phyloP scores from a whole-genome alignment of 2,888 invertebrate species.

The Polymixis flavicincta region DNA sequence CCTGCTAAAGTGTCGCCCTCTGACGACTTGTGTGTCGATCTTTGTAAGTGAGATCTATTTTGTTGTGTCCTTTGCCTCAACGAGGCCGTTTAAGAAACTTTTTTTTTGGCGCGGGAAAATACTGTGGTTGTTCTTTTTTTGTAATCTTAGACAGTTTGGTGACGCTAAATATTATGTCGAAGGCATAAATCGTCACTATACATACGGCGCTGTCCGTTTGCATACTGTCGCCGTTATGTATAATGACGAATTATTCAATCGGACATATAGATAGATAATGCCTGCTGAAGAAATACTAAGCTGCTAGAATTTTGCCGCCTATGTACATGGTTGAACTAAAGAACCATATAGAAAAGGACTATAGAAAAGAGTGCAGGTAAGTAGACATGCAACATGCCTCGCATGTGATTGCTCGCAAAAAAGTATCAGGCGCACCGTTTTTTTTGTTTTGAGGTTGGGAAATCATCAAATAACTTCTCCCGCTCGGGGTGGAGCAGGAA shows the following conservation, averaged over 20 bases:
- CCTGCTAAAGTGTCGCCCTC: slow-evolving; percentile 67
- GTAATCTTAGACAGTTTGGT: neutral
- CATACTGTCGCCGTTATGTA: too few relatives aligned
- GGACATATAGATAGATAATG: neutral
- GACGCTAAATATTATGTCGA: too few relatives aligned
- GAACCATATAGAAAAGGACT: too few relatives aligned
- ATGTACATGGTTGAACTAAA: too few relatives aligned
- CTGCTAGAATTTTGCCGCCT: neutral
- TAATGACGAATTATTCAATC: too few relatives aligned
- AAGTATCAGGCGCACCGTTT: neutral
- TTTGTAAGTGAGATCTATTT: slow-evolving; percentile 58
- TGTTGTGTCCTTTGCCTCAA: slow-evolving; percentile 49
- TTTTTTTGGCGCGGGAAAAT: slow-evolving; percentile 8
- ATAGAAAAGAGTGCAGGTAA: too few relatives aligned
- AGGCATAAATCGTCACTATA: too few relatives aligned
- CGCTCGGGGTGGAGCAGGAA: too few relatives aligned
- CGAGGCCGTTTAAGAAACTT: slow-evolving; percentile 28
- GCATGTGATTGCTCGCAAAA: slow-evolving; percentile 6
- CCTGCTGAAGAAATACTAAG: neutral
- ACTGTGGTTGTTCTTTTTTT: neutral
- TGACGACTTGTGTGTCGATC: slow-evolving; percentile 59
- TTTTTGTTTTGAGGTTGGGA: too few relatives aligned
- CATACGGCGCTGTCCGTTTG: too few relatives aligned
- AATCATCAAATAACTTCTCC: too few relatives aligned
- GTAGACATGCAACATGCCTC: neutral